Evolutionary conservation across 2,113 vertebrate species (phyloP).

Genomic region (Oncorhynchus keta): DNA sequence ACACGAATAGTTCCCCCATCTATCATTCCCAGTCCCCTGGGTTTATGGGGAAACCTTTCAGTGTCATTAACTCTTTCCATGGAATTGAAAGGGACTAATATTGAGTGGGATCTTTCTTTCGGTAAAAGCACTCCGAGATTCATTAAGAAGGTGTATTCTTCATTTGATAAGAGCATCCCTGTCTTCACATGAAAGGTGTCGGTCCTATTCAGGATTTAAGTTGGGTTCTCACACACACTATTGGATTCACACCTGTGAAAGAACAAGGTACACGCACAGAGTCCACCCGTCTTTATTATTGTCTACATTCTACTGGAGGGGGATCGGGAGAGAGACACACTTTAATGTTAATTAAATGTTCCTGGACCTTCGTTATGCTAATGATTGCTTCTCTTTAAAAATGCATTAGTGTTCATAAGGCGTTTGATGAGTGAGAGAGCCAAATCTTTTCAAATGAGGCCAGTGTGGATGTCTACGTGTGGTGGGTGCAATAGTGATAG

Average conservation of each 20-base stretch:
- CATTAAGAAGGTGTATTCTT: conserved; percentile 10
- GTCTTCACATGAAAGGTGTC: neutral
- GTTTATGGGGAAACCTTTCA: neutral
- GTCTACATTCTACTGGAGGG: neutral
- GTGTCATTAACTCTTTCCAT: neutral
- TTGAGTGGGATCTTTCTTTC: neutral
- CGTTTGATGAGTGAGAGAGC: neutral
- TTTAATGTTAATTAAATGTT: conserved; percentile 7
- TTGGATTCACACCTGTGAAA: neutral
- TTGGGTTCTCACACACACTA: neutral
- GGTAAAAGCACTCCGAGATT: neutral
- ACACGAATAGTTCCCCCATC: neutral
- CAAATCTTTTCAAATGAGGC: too few species aligned
- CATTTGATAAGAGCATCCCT: neutral
- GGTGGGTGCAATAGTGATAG: neutral
- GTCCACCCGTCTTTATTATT: neutral
- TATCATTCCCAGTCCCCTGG: neutral
- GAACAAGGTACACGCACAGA: neutral
- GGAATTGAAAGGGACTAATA: neutral
- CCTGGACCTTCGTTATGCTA: conserved; percentile 9
- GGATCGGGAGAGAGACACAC: neutral
- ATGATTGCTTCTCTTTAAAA: conserved; percentile 8
- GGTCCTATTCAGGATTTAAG: neutral
- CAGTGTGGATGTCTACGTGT: neutral
- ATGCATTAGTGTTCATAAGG: conserved; percentile 4